Base-by-base conservation (phyloP, 2,113 vertebrate genomes). In the Paraplagusia blochii region DNA sequence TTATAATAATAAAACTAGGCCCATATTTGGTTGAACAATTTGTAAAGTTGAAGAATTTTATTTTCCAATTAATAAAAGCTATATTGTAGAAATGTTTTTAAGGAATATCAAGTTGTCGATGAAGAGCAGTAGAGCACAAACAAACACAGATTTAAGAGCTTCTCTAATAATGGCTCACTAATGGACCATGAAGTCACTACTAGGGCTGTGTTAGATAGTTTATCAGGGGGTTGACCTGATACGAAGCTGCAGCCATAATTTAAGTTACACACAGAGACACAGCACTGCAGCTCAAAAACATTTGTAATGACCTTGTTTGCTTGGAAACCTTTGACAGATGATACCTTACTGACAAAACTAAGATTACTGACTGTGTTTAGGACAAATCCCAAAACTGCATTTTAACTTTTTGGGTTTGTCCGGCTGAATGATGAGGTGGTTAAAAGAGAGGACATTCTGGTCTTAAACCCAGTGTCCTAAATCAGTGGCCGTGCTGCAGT, bases 81-180 rank as follows among this genome's bases (percentile, higher is more conserved):
- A 29, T 4, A 4, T 6, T 29, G 22, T 29, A 6, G 22, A 29
- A 29, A 29, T 29, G 6, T 29, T 29, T 29, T 29, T 4, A 2
- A 29, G 22, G 6, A 29, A 29, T 4, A 29, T 29, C 3, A 29
- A 29, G 22, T 4, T 29, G 6, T 6, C 6, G 22, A 29, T 29
- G 22, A 29, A 29, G 22, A 2, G 22, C 6, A 2, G 22, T 29
- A 29, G 22, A 29, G 22, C 22, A 29, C 22, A 29, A 29, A 29
- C 3, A 29, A 2, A 29, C 22, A 57, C 72, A 81, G 64, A 82
- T 84, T 70, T 75, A 61, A 66, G 73, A 52, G 1, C 2, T 51
- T 66, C 51, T 65, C 66, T 78, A 84, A 77, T 65, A 71, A 60
- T 60, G 61, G 49, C 75, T 59, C 70, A 40, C 63, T 86, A 79